Evolutionary conservation across 2,888 invertebrate species (phyloP).

Genomic region (Cosmorhoe ocellata): DNA sequence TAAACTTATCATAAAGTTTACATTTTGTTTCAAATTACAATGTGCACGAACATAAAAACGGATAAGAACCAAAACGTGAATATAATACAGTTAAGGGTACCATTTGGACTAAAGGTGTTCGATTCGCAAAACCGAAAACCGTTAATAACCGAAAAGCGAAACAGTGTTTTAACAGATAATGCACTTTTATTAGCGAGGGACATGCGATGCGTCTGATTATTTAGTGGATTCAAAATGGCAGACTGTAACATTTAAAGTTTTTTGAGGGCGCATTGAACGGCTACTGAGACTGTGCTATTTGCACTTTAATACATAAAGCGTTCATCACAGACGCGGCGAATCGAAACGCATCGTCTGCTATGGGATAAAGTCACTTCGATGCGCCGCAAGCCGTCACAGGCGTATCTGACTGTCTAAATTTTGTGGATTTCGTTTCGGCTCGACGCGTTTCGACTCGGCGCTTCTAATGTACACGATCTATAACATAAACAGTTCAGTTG

Average conservation of each 20-base stretch:
- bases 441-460: too few relatives aligned
- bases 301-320: slow-evolving; percentile 8
- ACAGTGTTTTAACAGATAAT: slow-evolving; percentile 46
- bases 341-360: too few relatives aligned
- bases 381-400: too few relatives aligned
- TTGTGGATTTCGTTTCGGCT: too few relatives aligned
- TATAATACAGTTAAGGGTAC: slow-evolving; percentile 2
- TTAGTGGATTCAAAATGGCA: slow-evolving; percentile 55
- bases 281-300: slow-evolving; percentile 20
- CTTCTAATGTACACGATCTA: too few relatives aligned
- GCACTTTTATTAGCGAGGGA: slow-evolving; percentile 68
- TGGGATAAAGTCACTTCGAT: too few relatives aligned
- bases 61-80: slow-evolving; percentile 3
- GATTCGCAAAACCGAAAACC: slow-evolving; percentile 23
- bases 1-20: not conserved
- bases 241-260: slow-evolving; percentile 48
- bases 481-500: slow-evolving; percentile 38
- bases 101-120: slow-evolving; percentile 13
- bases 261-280: slow-evolving; percentile 22
- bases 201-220: slow-evolving; percentile 67
- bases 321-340: too few relatives aligned
- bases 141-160: slow-evolving; percentile 36
- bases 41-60: not conserved
- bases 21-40: not conserved
- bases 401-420: too few relatives aligned